Conservation (phyloP, 2,113 vertebrate species). For the Terrapene triunguis region DNA sequence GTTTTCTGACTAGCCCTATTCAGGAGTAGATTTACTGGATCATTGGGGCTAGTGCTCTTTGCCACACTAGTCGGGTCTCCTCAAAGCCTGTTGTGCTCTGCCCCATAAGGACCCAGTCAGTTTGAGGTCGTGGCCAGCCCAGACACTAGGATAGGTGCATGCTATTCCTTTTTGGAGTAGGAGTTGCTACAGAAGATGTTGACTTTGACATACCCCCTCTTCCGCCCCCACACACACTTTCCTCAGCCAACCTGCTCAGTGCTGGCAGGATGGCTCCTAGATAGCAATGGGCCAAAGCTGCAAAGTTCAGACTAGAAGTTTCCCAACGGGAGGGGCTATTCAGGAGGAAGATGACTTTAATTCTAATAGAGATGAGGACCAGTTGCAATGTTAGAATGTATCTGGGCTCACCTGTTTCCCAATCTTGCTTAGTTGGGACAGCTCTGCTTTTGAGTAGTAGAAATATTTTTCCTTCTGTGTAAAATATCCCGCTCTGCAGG, state of each 20-base stretch:
- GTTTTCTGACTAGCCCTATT: neutral
- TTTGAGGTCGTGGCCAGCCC: neutral
- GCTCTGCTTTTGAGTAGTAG: neutral
- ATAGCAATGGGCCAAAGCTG: neutral
- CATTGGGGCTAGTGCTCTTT: neutral
- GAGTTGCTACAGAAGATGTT: neutral
- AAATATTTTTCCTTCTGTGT: neutral
- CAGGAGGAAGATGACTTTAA: too few species aligned
- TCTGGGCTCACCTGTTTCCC: neutral
- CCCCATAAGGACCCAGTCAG: neutral
- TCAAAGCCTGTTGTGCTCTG: too few species aligned
- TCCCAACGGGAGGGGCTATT: neutral
- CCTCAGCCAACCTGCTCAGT: fast-evolving
- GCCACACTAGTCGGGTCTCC: too few species aligned
- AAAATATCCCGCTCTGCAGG: neutral
- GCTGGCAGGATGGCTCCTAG: neutral
- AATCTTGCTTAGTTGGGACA: neutral
- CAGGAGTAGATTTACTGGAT: neutral
- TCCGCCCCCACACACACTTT: neutral
- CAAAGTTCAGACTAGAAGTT: neutral
- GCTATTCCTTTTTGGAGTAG: neutral
- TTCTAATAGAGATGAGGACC: neutral
- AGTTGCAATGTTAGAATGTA: neutral
- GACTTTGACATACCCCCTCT: neutral
- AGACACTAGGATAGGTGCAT: neutral